Evolutionary conservation across 1,140 invertebrate species (phyloP).

Genomic region (Homarus americanus): DNA sequence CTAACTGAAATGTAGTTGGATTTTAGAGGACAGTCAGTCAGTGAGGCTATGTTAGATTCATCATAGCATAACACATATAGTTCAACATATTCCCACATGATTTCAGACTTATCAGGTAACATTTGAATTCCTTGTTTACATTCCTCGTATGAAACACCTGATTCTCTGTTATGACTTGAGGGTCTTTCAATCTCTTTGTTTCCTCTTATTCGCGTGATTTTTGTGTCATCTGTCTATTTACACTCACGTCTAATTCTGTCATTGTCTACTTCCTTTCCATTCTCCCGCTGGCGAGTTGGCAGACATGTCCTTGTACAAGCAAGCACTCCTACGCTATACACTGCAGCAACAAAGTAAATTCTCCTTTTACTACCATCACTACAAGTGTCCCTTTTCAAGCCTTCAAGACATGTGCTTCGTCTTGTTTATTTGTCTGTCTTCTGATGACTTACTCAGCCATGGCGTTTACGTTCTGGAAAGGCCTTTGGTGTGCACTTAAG

Average conservation of each 20-base stretch:
- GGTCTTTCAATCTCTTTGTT: too few relatives aligned
- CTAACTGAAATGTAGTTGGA: too few relatives aligned
- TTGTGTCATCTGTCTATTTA: background rate
- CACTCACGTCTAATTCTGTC: background rate
- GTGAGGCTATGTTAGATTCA: too few relatives aligned
- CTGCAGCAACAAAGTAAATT: constrained; percentile 51
- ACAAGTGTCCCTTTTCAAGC: background rate
- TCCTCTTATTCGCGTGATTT: background rate
- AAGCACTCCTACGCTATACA: constrained; percentile 38
- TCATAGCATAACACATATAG: too few relatives aligned
- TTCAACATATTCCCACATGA: too few relatives aligned
- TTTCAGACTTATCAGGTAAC: too few relatives aligned
- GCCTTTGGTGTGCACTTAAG: too few relatives aligned
- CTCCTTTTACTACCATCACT: constrained; percentile 1
- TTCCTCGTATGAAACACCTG: too few relatives aligned
- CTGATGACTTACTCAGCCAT: background rate
- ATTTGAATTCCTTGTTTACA: too few relatives aligned
- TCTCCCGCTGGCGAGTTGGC: background rate
- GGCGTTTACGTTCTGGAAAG: background rate
- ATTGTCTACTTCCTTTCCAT: constrained; percentile 10
- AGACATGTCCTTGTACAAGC: constrained; percentile 60
- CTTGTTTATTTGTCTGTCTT: background rate
- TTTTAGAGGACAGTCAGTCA: too few relatives aligned
- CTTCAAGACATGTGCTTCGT: background rate
- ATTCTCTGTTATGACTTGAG: too few relatives aligned